phyloP scores from a whole-genome alignment of 2,797 vertebrate genomes.

The Cirrhinus molitorella region DNA sequence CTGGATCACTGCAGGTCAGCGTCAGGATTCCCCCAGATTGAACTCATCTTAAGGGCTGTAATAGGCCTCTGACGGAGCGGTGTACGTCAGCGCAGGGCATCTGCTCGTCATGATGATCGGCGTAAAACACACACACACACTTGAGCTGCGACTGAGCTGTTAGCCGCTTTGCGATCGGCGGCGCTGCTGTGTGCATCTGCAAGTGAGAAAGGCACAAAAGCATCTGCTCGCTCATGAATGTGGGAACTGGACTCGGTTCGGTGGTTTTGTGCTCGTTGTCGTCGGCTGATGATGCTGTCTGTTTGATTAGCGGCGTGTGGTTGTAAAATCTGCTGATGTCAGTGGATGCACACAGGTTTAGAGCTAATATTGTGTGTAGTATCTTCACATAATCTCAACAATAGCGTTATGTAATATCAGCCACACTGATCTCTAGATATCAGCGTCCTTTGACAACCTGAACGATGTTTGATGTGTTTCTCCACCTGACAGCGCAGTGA shows the following conservation, averaged over 20 bases:
- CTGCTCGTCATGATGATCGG: background rate
- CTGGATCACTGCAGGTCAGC: background rate
- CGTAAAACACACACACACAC: background rate
- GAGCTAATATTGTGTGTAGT: background rate
- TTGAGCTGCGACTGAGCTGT: background rate
- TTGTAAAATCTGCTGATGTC: background rate
- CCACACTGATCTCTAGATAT: background rate
- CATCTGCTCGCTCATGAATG: no score
- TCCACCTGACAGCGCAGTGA: background rate
- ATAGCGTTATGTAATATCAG: background rate
- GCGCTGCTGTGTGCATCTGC: background rate
- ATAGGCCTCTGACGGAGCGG: background rate
- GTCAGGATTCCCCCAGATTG: background rate
- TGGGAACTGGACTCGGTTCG: no score
- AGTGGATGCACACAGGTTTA: background rate
- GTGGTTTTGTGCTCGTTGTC: background rate
- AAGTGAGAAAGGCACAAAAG: background rate
- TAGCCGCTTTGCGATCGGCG: background rate
- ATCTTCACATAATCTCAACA: background rate
- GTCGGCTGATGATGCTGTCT: background rate
- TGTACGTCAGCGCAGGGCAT: background rate
- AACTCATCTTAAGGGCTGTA: background rate
- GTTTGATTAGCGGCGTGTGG: background rate
- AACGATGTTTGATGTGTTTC: background rate
- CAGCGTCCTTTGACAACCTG: background rate